Conservation (phyloP, 2,888 invertebrate species). For the Drosophila seclusa region DNA sequence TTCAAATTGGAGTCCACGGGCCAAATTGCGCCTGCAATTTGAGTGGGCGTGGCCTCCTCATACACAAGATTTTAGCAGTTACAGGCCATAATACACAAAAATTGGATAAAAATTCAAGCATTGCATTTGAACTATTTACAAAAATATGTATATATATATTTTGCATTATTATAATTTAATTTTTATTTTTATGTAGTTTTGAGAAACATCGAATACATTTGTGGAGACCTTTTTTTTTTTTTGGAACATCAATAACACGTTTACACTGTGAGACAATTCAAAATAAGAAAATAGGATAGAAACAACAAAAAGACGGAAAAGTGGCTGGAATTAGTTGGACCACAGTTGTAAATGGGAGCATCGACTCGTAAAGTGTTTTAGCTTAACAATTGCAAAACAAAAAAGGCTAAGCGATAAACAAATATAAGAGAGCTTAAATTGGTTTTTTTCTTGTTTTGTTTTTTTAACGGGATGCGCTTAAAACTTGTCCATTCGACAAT, state of each 20-base stretch:
- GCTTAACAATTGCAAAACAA: constrained; percentile 75
- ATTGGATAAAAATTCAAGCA: constrained; percentile 71
- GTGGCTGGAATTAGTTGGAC: constrained; percentile 40
- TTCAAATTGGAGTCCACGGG: constrained; percentile 56
- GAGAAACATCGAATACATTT: constrained; percentile 72
- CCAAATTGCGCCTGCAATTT: constrained; percentile 36
- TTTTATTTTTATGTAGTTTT: constrained; percentile 36
- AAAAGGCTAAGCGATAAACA: constrained; percentile 51
- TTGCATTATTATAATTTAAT: constrained; percentile 34
- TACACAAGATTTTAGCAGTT: constrained; percentile 51
- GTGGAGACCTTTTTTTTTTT: constrained; percentile 47
- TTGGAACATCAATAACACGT: constrained; percentile 61
- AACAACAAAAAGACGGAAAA: constrained; percentile 16
- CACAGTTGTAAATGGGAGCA: constrained; percentile 29
- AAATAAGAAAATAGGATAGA: constrained; percentile 1
- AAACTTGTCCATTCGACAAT: constrained; percentile 27
- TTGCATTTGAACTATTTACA: constrained; percentile 73
- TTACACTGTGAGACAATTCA: constrained; percentile 31
- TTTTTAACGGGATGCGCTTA: constrained; percentile 10
- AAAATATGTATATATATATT: constrained; percentile 60
- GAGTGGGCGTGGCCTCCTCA: constrained; percentile 42
- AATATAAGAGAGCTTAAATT: not conserved
- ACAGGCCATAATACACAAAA: constrained; percentile 58
- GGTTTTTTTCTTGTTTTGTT: not conserved
- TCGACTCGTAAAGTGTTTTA: constrained; percentile 49